A percentile compares a stretch with the other conserved stretches of the same genome.
These are phyloP conservation scores for Tipula confusa DNA, from an alignment of 2,888 invertebrate species.

Conservation along the genomic window DNA sequence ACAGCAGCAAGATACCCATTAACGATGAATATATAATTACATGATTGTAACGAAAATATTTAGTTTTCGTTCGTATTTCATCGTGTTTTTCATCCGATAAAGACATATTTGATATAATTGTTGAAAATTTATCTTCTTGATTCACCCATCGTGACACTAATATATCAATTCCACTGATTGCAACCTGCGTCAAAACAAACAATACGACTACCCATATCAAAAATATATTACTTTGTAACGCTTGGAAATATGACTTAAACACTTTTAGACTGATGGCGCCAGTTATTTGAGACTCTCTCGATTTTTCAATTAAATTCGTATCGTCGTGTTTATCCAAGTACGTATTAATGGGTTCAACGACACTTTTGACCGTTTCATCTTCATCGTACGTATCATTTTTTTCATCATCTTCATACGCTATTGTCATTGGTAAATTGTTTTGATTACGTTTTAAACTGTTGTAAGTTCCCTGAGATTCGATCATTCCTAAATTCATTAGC, in stretches of 20 bases:
- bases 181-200: slow-evolving; percentile 38
- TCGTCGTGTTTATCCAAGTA: not conserved
- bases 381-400: slow-evolving; percentile 34
- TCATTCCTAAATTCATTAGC: slow-evolving; percentile 53
- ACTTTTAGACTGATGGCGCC: slow-evolving; percentile 57
- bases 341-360: slow-evolving; percentile 28
- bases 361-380: slow-evolving; percentile 42
- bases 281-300: slow-evolving; percentile 56
- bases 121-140: slow-evolving; percentile 32
- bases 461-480: slow-evolving; percentile 42
- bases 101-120: not conserved
- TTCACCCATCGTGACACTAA: slow-evolving; percentile 53
- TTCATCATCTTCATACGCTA: slow-evolving; percentile 30
- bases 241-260: slow-evolving; percentile 41
- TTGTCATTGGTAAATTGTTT: not conserved
- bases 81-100: not conserved
- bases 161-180: slow-evolving; percentile 55
- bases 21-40: slow-evolving; percentile 49
- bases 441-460: slow-evolving; percentile 36
- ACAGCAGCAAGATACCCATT: slow-evolving; percentile 52
- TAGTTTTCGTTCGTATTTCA: not conserved
- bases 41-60: not conserved
- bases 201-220: slow-evolving; percentile 37
- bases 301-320: not conserved
- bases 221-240: slow-evolving; percentile 40